phyloP scores from a whole-genome alignment of 2,113 vertebrate species.

The Camelus bactrianus region DNA sequence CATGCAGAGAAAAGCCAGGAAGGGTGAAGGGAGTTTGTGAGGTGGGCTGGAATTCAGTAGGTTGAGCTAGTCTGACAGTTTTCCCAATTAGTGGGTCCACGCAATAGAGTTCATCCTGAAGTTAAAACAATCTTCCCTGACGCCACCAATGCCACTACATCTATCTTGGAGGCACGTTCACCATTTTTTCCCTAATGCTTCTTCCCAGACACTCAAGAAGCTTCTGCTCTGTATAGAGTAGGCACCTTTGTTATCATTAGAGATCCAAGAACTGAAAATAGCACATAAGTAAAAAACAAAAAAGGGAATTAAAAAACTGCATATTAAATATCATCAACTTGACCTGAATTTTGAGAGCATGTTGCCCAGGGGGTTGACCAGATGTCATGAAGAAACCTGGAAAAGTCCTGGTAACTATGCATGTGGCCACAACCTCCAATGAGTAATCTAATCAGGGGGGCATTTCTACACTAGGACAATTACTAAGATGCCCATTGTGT shows the following conservation, averaged over 20 bases:
- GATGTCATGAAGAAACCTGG: neutral
- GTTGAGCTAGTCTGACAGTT: neutral
- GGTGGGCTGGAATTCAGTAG: neutral
- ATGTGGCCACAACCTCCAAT: neutral
- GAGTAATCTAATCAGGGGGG: neutral
- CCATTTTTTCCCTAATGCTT: neutral
- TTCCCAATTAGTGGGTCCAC: fast-evolving
- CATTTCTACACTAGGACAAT: neutral
- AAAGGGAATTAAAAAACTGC: neutral
- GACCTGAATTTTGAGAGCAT: neutral
- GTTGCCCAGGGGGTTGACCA: neutral
- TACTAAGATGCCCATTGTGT: neutral
- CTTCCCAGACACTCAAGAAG: neutral
- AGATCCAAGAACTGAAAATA: neutral
- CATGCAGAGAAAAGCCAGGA: fast-evolving
- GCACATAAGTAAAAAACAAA: neutral
- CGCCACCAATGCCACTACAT: fast-evolving
- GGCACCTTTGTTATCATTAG: neutral
- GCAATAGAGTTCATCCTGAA: neutral
- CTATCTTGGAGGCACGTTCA: neutral
- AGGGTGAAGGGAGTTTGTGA: neutral
- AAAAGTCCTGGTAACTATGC: fast-evolving
- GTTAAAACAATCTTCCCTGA: neutral
- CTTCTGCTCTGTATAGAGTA: neutral
- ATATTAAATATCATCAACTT: no score